Evolutionary conservation across 1,140 invertebrate genomes (phyloP).

Genomic region (Schlechtendalia chinensis): DNA sequence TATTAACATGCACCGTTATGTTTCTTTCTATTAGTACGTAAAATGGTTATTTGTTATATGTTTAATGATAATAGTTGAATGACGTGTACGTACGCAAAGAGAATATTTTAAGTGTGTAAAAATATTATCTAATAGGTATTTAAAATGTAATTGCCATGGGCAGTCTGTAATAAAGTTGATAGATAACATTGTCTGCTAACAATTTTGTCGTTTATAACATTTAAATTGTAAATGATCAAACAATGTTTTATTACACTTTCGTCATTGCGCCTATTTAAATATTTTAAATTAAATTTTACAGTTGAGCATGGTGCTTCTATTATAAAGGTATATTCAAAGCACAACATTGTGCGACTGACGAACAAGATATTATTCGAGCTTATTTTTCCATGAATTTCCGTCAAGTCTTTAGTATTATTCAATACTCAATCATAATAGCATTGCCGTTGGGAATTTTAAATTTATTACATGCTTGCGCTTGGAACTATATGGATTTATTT

Average conservation of each 20-base stretch:
- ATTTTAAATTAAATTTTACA: slow-evolving; percentile 51
- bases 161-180: too few relatives aligned
- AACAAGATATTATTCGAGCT: slow-evolving; percentile 55
- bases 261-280: too few relatives aligned
- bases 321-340: slow-evolving; percentile 56
- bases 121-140: too few relatives aligned
- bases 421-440: slow-evolving; percentile 57
- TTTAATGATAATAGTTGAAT: too few relatives aligned
- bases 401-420: slow-evolving; percentile 56
- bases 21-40: slow-evolving; percentile 58
- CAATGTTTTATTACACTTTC: too few relatives aligned
- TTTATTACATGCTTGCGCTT: slow-evolving; percentile 63
- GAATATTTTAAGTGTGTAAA: too few relatives aligned
- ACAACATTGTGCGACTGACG: slow-evolving; percentile 55
- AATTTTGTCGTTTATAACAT: too few relatives aligned
- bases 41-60: too few relatives aligned
- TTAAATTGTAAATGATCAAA: too few relatives aligned
- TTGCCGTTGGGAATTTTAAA: slow-evolving; percentile 60
- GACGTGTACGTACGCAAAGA: too few relatives aligned
- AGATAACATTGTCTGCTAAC: too few relatives aligned
- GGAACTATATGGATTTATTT: slow-evolving; percentile 71
- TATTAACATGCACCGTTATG: slow-evolving; percentile 57
- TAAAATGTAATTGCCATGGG: too few relatives aligned
- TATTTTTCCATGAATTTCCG: slow-evolving; percentile 55
- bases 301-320: slow-evolving; percentile 58